phyloP scores from a whole-genome alignment of 2,797 vertebrate genomes.

The Anableps anableps region DNA sequence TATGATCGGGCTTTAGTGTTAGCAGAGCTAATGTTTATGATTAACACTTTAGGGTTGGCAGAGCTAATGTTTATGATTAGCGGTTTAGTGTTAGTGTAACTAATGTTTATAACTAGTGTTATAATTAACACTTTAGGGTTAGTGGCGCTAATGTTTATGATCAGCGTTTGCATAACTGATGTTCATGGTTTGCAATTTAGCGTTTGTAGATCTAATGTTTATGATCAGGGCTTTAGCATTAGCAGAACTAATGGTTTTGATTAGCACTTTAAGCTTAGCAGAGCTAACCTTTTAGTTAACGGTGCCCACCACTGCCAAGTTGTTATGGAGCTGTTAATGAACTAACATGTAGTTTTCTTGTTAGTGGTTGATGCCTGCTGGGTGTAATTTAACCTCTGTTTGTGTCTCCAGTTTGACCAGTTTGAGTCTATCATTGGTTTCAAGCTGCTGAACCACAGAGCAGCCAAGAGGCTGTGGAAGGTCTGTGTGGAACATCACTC shows the following conservation, averaged over 20 bases:
- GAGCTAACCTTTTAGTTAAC: neutral
- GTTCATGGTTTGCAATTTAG: too few species aligned
- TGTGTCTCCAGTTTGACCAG: slow-evolving; percentile 89
- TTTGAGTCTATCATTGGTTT: slow-evolving; percentile 98
- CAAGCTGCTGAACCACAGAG: slow-evolving; percentile 94
- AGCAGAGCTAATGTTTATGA: neutral
- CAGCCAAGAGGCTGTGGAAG: slow-evolving; percentile 97
- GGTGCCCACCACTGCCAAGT: neutral
- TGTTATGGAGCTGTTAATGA: neutral
- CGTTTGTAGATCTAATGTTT: too few species aligned
- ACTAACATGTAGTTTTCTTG: neutral
- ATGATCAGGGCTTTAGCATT: neutral
- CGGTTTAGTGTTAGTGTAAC: neutral
- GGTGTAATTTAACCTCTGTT: neutral
- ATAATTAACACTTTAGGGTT: neutral
- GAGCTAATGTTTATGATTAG: too few species aligned
- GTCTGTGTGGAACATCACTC: slow-evolving; percentile 98
- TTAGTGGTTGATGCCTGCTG: neutral
- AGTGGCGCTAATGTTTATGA: too few species aligned
- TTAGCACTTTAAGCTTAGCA: neutral
- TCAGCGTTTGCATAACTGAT: too few species aligned
- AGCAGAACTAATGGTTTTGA: neutral
- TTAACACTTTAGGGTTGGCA: neutral
- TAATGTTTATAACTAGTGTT: too few species aligned
- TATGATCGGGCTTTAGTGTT: neutral